Evolutionary conservation across 2,888 invertebrate species (phyloP).

Genomic region (Ophonus ardosiacus): DNA sequence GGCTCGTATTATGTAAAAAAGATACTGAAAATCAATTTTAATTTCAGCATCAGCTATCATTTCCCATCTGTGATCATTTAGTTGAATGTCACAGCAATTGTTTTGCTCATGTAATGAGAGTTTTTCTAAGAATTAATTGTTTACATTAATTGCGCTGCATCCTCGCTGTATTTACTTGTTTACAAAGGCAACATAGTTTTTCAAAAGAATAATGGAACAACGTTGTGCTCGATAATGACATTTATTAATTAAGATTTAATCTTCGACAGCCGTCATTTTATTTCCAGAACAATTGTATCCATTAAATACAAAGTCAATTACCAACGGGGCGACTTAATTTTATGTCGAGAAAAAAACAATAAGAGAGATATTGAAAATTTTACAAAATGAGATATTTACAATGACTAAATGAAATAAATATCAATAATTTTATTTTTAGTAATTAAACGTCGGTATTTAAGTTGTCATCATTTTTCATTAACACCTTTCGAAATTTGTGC

Average conservation of each 20-base stretch:
- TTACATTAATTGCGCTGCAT: background rate
- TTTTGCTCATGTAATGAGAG: background rate
- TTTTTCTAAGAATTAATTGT: background rate
- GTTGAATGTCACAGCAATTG: too few species aligned
- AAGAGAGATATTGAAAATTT: background rate
- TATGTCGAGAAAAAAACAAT: background rate
- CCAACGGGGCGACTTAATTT: background rate
- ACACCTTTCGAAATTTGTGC: too few species aligned
- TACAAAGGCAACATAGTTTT: constrained; percentile 10
- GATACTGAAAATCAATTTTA: too few species aligned
- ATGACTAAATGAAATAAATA: too few species aligned
- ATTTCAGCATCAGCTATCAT: too few species aligned
- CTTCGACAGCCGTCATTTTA: background rate
- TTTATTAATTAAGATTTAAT: constrained; percentile 29
- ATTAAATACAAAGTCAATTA: background rate
- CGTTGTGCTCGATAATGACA: constrained; percentile 7
- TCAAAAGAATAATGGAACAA: constrained; percentile 7
- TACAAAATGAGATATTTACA: too few species aligned
- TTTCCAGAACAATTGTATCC: background rate
- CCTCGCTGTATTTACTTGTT: background rate
- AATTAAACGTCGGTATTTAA: too few species aligned
- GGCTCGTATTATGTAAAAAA: too few species aligned
- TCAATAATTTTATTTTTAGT: too few species aligned
- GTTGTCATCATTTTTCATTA: too few species aligned
- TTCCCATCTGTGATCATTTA: too few species aligned